phyloP scores from a whole-genome alignment of 2,888 invertebrate genomes.

The Lydus trimaculatus region DNA sequence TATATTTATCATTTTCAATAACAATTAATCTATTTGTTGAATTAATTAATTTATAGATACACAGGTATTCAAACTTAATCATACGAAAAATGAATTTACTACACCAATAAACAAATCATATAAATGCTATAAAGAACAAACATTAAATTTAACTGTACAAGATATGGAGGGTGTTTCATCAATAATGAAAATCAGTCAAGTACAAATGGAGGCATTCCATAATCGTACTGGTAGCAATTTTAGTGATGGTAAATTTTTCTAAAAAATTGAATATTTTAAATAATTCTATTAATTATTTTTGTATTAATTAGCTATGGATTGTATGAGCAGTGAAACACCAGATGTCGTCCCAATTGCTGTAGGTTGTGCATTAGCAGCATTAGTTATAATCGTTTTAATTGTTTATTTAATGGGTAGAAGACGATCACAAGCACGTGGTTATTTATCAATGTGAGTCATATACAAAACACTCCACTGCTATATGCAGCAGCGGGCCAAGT shows the following conservation, averaged over 20 bases:
- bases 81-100: conserved; percentile 65
- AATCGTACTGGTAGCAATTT: conserved; percentile 64
- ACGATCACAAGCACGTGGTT: conserved; percentile 82
- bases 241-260: conserved; percentile 65
- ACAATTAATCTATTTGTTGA: conserved; percentile 14
- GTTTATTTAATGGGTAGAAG: conserved; percentile 93
- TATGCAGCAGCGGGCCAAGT: conserved; percentile 33
- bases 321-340: conserved; percentile 74
- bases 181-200: conserved; percentile 65
- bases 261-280: background rate
- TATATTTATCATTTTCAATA: background rate
- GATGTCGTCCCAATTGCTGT: conserved; percentile 98
- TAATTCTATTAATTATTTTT: conserved; percentile 25
- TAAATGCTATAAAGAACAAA: conserved; percentile 70
- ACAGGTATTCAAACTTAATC: conserved; percentile 41
- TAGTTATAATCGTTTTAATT: conserved; percentile 89
- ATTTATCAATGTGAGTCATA: conserved; percentile 81
- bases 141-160: conserved; percentile 64
- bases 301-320: conserved; percentile 70
- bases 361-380: conserved; percentile 88
- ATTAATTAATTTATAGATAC: background rate
- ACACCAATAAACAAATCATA: conserved; percentile 74
- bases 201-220: conserved; percentile 81
- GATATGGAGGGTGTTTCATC: conserved; percentile 55
- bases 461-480: conserved; percentile 44